A percentile compares a stretch with the other conserved stretches of the same genome.
phyloP scores from a whole-genome alignment of 2,888 invertebrate genomes.

The Erannis defoliaria region DNA sequence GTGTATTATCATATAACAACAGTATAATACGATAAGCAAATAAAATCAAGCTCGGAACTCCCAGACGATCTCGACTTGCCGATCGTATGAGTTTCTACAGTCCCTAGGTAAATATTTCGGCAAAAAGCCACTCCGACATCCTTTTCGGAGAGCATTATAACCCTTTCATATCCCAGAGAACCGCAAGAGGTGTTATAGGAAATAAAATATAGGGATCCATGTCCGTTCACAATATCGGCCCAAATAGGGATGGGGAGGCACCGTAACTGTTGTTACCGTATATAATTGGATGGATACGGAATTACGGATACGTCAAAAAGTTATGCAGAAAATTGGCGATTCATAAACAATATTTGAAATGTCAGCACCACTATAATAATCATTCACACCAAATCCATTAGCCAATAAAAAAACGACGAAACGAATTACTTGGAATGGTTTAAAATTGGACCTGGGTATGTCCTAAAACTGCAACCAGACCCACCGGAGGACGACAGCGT shows the following conservation, averaged over 20 bases:
- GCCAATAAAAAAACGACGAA: too few relatives aligned
- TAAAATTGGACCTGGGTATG: too few relatives aligned
- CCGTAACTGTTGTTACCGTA: neutral
- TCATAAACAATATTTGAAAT: too few relatives aligned
- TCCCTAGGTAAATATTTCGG: conserved; percentile 38
- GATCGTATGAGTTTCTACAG: conserved; percentile 41
- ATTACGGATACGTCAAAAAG: conserved; percentile 6
- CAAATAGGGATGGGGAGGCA: conserved; percentile 33
- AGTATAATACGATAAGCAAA: conserved; percentile 8
- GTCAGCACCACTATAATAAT: too few relatives aligned
- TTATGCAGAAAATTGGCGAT: too few relatives aligned
- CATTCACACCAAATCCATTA: too few relatives aligned
- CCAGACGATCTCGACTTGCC: conserved; percentile 8
- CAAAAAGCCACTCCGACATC: conserved; percentile 39
- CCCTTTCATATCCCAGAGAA: conserved; percentile 47
- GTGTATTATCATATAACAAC: neutral
- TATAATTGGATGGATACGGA: neutral
- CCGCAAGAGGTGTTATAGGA: conserved; percentile 52
- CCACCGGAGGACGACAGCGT: too few relatives aligned
- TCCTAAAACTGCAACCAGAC: too few relatives aligned
- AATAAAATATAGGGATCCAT: conserved; percentile 51
- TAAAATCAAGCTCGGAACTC: conserved; percentile 7
- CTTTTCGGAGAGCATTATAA: conserved; percentile 48
- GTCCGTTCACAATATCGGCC: conserved; percentile 43
- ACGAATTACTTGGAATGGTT: too few relatives aligned